phyloP scores from a whole-genome alignment of 2,888 invertebrate species.

The Coelinius sp. region DNA sequence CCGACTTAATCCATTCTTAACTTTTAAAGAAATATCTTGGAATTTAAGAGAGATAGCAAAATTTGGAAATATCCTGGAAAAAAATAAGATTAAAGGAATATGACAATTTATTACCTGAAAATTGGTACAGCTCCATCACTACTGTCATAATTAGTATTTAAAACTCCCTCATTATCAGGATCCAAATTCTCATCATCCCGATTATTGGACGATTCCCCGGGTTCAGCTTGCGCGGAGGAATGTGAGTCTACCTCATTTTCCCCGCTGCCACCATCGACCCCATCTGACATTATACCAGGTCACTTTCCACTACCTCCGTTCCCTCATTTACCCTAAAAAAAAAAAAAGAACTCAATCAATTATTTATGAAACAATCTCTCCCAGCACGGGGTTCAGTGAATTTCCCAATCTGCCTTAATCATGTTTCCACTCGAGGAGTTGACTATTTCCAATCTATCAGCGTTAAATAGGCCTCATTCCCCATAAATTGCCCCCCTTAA shows the following conservation, averaged over 20 bases:
- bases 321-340: constrained; percentile 56
- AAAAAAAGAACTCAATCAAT: constrained; percentile 2
- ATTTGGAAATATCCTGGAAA: no score
- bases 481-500: no score
- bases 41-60: no score
- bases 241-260: constrained; percentile 70
- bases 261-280: constrained; percentile 67
- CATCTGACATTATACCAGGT: constrained; percentile 68
- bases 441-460: not conserved
- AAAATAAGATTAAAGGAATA: not conserved
- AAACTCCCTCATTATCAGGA: constrained; percentile 72
- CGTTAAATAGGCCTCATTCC: no score
- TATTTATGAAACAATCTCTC: constrained; percentile 1
- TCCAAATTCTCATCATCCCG: constrained; percentile 70
- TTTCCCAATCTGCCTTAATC: not conserved
- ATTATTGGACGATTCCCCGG: constrained; percentile 63
- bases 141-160: constrained; percentile 75
- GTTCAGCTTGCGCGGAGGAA: constrained; percentile 64
- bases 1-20: no score
- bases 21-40: no score
- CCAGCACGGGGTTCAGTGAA: not conserved
- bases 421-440: not conserved
- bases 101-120: constrained; percentile 58
- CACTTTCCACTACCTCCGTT: constrained; percentile 53
- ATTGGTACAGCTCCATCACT: constrained; percentile 72